Conservation (phyloP, 2,113 vertebrate species). For the Dasypus novemcinctus region DNA sequence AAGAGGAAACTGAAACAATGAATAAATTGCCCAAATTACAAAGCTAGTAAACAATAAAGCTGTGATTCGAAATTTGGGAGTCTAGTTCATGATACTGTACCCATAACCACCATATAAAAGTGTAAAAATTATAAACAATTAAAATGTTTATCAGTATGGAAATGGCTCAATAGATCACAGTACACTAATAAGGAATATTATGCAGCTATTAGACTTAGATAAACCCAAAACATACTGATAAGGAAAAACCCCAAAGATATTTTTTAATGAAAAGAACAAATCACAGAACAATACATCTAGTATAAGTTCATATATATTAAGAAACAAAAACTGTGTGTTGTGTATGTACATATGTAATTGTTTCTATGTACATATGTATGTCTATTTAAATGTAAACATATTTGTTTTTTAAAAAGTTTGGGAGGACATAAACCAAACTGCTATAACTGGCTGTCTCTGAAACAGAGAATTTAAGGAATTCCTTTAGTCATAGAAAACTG, state of each 20-base stretch:
- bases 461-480: not conserved
- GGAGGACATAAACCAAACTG: not conserved
- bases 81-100: not conserved
- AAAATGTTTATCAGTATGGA: not conserved
- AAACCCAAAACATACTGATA: not conserved
- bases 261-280: not conserved
- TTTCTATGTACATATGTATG: not conserved
- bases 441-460: not conserved
- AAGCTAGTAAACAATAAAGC: not conserved
- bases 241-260: not conserved
- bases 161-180: not conserved
- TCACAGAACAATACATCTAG: not conserved
- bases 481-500: not conserved
- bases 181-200: not conserved
- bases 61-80: not conserved
- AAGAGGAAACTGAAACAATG: not conserved
- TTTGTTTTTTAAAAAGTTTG: not conserved
- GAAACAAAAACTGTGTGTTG: not conserved
- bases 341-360: not conserved
- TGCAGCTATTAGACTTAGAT: not conserved
- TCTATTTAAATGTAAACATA: not conserved
- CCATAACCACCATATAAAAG: not conserved
- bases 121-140: not conserved
- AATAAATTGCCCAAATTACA: not conserved
- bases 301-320: not conserved